Conservation (phyloP, 53 echinoderm and acorn worm genomes). For the Glandiceps talaboti region DNA sequence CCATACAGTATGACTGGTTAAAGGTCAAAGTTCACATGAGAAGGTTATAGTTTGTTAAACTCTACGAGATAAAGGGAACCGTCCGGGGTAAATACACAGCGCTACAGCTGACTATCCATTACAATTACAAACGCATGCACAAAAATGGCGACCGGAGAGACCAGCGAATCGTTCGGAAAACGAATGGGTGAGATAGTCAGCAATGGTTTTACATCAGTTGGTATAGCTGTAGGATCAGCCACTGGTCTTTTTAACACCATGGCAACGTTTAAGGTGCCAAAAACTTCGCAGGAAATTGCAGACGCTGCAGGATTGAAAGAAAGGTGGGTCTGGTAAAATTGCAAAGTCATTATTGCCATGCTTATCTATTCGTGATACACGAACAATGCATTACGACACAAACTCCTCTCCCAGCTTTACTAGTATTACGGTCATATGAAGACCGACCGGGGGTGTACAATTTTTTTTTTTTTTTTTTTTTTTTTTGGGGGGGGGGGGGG, state of each 20-base stretch:
- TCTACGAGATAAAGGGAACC: too few species aligned
- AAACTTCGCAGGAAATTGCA: constrained; percentile 76
- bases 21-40: too few species aligned
- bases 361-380: neutral
- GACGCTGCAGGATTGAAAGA: constrained; percentile 75
- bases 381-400: too few species aligned
- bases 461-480: too few species aligned
- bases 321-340: constrained; percentile 27
- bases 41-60: too few species aligned
- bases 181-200: constrained; percentile 20
- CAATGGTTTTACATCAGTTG: constrained; percentile 24
- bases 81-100: neutral
- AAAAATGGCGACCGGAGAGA: too few species aligned
- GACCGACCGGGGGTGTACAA: too few species aligned
- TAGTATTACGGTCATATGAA: too few species aligned
- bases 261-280: constrained; percentile 43
- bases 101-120: neutral
- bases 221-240: constrained; percentile 27
- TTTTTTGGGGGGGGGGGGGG: too few species aligned
- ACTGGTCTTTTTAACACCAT: constrained; percentile 77
- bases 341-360: neutral
- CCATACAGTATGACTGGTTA: too few species aligned
- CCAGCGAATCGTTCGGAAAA: too few species aligned
- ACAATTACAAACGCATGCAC: neutral
- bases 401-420: too few species aligned